Conservation (phyloP, 1,140 invertebrate species). For the Scaptodrosophila lebanonensis region DNA sequence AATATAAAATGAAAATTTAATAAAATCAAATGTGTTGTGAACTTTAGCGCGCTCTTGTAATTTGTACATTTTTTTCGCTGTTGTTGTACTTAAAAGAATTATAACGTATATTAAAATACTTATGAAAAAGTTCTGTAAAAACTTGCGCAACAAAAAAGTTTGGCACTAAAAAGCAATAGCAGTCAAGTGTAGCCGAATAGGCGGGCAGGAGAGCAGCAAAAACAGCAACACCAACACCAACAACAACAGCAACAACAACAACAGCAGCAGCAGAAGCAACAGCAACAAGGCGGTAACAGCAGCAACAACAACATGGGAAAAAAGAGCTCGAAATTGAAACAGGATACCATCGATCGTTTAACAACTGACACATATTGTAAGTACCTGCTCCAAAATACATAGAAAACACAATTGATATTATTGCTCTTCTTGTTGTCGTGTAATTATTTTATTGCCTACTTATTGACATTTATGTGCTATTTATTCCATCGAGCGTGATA, state of each 20-base stretch:
- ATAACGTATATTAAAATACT: conserved; percentile 71
- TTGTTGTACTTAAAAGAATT: conserved; percentile 17
- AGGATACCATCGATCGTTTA: conserved; percentile 92
- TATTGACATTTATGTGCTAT: conserved; percentile 45
- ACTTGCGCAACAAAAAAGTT: conserved; percentile 47
- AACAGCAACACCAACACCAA: conserved; percentile 10
- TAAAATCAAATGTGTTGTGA: conserved; percentile 29
- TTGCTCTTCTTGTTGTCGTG: conserved; percentile 11
- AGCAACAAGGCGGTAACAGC: not conserved
- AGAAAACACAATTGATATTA: too few relatives aligned
- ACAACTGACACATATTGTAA: conserved; percentile 94
- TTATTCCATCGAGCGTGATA: conserved; percentile 23
- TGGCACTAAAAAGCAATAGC: conserved; percentile 59
- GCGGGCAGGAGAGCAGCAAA: conserved; percentile 14
- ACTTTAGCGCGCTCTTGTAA: conserved; percentile 6
- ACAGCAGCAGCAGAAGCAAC: not conserved
- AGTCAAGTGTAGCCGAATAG: conserved; percentile 50
- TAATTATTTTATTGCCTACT: conserved; percentile 48
- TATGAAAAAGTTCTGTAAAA: conserved; percentile 52
- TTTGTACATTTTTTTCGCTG: conserved; percentile 6
- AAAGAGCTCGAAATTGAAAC: conserved; percentile 95
- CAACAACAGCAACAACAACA: conserved; percentile 1
- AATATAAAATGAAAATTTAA: conserved; percentile 4
- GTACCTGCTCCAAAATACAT: conserved; percentile 77
- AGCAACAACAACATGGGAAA: conserved; percentile 83